Conservation (phyloP, 2,797 vertebrate species). For the Spheniscus humboldti region DNA sequence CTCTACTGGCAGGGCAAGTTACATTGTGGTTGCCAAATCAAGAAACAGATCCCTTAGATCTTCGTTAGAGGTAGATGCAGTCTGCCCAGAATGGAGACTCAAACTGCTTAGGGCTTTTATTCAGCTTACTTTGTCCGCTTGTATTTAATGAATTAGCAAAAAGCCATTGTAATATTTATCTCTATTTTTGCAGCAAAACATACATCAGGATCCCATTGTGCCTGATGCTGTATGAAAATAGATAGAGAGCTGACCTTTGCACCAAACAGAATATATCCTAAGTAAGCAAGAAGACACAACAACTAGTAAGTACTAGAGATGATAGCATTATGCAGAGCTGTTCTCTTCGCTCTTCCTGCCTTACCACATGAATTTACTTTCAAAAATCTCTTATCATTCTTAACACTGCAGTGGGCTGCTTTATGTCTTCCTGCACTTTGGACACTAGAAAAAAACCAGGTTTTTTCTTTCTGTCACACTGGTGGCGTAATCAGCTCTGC, state of each 20-base stretch:
- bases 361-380: not conserved
- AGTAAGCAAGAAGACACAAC: not conserved
- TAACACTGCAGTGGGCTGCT: not conserved
- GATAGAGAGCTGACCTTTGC: not conserved
- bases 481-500: not conserved
- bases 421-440: not conserved
- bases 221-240: not conserved
- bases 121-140: not conserved
- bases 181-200: not conserved
- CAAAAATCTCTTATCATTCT: not conserved
- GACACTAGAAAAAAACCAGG: rapidly evolving
- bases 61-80: not conserved
- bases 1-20: not conserved
- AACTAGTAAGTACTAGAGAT: not conserved
- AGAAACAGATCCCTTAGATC: not conserved
- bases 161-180: not conserved
- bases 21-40: not conserved
- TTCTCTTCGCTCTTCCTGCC: not conserved
- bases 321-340: not conserved
- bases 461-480: not conserved
- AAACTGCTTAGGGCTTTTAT: not conserved
- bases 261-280: not conserved
- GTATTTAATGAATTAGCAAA: not conserved
- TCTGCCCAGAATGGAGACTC: not conserved
- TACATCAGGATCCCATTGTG: not conserved